phyloP scores from a whole-genome alignment of 2,113 vertebrate genomes.

The Ellobius talpinus region DNA sequence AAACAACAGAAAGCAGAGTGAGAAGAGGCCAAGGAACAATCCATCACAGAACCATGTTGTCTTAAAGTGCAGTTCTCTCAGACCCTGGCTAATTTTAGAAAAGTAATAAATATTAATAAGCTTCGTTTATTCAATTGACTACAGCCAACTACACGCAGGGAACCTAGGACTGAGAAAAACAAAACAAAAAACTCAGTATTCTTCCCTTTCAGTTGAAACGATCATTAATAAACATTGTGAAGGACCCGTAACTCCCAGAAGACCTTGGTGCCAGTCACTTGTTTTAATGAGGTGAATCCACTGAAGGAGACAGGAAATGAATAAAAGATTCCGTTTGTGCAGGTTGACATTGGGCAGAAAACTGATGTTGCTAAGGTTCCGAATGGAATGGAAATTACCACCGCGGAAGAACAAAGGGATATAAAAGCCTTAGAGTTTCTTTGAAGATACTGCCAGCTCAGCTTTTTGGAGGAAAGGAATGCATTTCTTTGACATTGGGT shows the following conservation, averaged over 20 bases:
- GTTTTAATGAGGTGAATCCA: slow-evolving; percentile 2
- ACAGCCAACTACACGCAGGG: background rate
- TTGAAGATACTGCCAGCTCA: background rate
- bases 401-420: slow-evolving; percentile 34
- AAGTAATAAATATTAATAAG: slow-evolving; percentile 33
- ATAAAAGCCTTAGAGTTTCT: background rate
- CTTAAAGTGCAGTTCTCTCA: slow-evolving; percentile 40
- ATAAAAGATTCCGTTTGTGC: background rate
- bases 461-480: background rate
- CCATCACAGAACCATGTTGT: slow-evolving; percentile 40
- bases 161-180: background rate
- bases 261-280: background rate
- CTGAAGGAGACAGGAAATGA: background rate
- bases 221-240: slow-evolving; percentile 29
- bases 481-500: slow-evolving; percentile 13
- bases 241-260: background rate
- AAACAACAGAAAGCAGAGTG: background rate
- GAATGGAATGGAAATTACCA: slow-evolving; percentile 56
- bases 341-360: background rate
- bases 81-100: slow-evolving; percentile 55
- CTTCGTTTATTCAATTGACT: slow-evolving; percentile 24
- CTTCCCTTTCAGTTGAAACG: background rate
- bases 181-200: background rate
- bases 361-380: background rate
- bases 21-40: slow-evolving; percentile 36